These are phyloP conservation scores for Sorex maritimensis DNA, from an alignment of 2,797 vertebrate genomes.

Conservation along the genomic window DNA sequence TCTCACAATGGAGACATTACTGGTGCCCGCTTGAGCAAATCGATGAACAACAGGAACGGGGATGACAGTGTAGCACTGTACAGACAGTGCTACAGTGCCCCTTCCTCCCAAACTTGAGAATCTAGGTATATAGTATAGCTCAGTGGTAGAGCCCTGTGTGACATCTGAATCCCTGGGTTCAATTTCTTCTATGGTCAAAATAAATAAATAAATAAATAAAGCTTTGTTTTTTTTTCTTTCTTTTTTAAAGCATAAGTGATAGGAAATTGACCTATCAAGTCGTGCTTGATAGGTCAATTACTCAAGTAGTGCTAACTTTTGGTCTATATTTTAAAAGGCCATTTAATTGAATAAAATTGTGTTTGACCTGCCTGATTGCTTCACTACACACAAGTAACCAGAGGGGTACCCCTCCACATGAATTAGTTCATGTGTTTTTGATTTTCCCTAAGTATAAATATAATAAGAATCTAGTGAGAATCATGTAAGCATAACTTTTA, in stretches of 20 bases:
- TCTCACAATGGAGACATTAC: too few species aligned
- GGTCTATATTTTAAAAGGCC: slow-evolving; percentile 17
- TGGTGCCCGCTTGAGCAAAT: too few species aligned
- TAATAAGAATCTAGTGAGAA: slow-evolving; percentile 35
- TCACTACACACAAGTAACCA: neutral
- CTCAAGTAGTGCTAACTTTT: slow-evolving; percentile 42
- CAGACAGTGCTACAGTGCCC: too few species aligned
- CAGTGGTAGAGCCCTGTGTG: too few species aligned
- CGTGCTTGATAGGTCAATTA: neutral
- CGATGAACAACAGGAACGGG: too few species aligned
- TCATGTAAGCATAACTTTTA: slow-evolving; percentile 27
- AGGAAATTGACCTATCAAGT: neutral
- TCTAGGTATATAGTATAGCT: too few species aligned
- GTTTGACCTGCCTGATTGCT: neutral
- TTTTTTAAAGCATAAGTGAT: neutral
- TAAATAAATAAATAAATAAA: neutral
- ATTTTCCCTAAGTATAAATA: slow-evolving; percentile 13
- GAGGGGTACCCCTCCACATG: neutral
- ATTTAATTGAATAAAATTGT: slow-evolving; percentile 32
- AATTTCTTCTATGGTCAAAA: too few species aligned
- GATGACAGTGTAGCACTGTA: too few species aligned
- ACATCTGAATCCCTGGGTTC: too few species aligned
- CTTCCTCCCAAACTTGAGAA: too few species aligned
- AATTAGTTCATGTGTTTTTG: neutral
- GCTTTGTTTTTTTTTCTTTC: neutral